Conservation (phyloP, 2,888 invertebrate species). For the Dasypolia templi region DNA sequence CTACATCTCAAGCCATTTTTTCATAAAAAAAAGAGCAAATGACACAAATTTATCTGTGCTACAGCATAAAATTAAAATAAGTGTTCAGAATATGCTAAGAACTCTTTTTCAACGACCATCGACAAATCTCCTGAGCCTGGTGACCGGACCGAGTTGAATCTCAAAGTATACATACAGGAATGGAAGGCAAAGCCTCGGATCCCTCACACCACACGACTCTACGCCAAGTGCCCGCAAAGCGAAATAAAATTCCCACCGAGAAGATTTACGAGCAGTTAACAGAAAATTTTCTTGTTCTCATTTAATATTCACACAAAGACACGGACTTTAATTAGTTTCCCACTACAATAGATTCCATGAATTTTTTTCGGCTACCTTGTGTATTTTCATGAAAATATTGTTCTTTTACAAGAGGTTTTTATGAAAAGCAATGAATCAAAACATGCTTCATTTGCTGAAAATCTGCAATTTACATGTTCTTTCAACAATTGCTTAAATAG, state of each 20-base stretch:
- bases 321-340: constrained; percentile 74
- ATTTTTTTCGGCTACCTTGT: constrained; percentile 11
- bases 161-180: constrained; percentile 58
- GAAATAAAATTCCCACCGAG: constrained; percentile 58
- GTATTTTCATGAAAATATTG: background rate
- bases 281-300: constrained; percentile 64
- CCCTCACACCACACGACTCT: constrained; percentile 46
- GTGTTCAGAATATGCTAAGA: constrained; percentile 35
- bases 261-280: constrained; percentile 70
- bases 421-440: constrained; percentile 31
- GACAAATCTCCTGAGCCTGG: constrained; percentile 66
- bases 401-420: constrained; percentile 3
- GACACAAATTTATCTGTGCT: background rate
- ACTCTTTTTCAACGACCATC: constrained; percentile 57
- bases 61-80: constrained; percentile 14
- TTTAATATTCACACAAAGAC: constrained; percentile 75
- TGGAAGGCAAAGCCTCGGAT: constrained; percentile 39
- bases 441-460: constrained; percentile 34
- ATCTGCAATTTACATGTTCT: constrained; percentile 32
- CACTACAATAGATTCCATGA: constrained; percentile 48
- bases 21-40: constrained; percentile 7
- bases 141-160: constrained; percentile 66
- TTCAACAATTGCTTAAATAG: constrained; percentile 57
- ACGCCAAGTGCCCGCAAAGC: constrained; percentile 45
- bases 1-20: background rate